phyloP scores from a whole-genome alignment of 1,140 invertebrate species.

The Penaeus indicus region DNA sequence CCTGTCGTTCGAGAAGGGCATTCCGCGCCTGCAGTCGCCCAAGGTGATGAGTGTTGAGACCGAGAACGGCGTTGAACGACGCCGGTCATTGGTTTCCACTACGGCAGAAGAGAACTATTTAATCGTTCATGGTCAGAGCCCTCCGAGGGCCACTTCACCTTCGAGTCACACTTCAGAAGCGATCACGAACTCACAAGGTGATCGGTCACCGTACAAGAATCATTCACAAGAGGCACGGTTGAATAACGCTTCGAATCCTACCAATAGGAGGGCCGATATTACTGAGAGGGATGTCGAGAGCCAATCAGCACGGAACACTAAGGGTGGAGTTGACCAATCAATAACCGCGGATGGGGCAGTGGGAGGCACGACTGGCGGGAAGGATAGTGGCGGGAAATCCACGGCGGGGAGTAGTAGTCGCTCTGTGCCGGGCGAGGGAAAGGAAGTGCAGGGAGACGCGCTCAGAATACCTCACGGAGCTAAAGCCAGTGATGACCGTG shows the following conservation, averaged over 20 bases:
- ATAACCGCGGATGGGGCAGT: slow-evolving; percentile 48
- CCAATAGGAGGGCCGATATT: slow-evolving; percentile 35
- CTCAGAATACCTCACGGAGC: too few relatives aligned
- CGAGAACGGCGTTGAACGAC: not conserved
- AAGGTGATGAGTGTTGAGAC: not conserved
- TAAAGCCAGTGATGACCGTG: not conserved
- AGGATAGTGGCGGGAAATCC: slow-evolving; percentile 52
- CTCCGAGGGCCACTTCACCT: not conserved
- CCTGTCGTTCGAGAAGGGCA: too few relatives aligned
- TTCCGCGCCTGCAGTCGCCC: too few relatives aligned
- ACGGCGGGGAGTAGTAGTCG: slow-evolving; percentile 33
- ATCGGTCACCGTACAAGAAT: slow-evolving; percentile 14
- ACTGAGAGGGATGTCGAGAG: not conserved
- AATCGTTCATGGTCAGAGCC: slow-evolving; percentile 5
- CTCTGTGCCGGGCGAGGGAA: not conserved
- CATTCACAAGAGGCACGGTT: slow-evolving; percentile 44
- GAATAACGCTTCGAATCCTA: not conserved
- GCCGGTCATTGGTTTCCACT: slow-evolving; percentile 32
- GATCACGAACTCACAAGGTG: not conserved
- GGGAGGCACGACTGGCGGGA: slow-evolving; percentile 42
- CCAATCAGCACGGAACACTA: slow-evolving; percentile 42
- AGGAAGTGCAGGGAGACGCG: not conserved
- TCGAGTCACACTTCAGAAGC: not conserved
- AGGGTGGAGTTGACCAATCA: slow-evolving; percentile 48
- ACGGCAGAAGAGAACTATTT: slow-evolving; percentile 48